Evolutionary conservation across 2,888 invertebrate species (phyloP), one percentile per base, ranked within the genome.

Genomic region (Sympetrum striolatum): DNA sequence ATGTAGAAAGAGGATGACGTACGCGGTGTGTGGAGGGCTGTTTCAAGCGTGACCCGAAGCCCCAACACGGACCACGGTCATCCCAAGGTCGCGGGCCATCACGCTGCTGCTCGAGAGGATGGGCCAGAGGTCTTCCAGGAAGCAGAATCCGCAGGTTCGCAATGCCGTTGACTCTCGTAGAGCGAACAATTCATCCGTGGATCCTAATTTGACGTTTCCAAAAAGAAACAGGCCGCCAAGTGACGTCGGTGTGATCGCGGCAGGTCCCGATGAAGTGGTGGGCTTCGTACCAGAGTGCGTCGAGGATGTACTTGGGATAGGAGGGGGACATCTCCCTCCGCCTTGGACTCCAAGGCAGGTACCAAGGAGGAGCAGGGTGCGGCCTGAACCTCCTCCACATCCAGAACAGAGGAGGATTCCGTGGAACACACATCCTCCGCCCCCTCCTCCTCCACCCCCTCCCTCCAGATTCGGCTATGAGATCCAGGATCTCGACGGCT

Each of bases 401-500:
- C 93, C 93, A 92, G 93, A 93, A 93, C 92, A 92, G 91, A 92
- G 92, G 92, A 92, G 92, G 92, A 92, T 92, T 91, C 92, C 92
- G 92, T 92, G 92, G 92, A 93, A 92, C 91, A 92, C 91, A 91
- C 91, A 91, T 91, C 86, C 91, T 39, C 73, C 91, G 22, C 58
- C 64, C 39, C 60, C 79, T 48, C 60, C 80, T 48, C 73, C 64
- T 22, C 82, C 90, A 80, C 53, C 82, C 90, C 86, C 90, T 79
- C 93, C 92, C 64, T 93, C 93, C 58, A 94, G 94, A 93, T 97
- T 97, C 92, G 97, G 97, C 90, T 97, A 97, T 92, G 97, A 97
- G 92, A 97, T 97, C 86, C 95, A 96, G 91, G 97, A 97, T 93
- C 95, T 97, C 91, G 97, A 97, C 93, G 96, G 96, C 91, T 97